A percentile compares a stretch with the other conserved stretches of the same genome.
phyloP scores from a whole-genome alignment of 2,113 vertebrate species.

The Phocoena sinus region DNA sequence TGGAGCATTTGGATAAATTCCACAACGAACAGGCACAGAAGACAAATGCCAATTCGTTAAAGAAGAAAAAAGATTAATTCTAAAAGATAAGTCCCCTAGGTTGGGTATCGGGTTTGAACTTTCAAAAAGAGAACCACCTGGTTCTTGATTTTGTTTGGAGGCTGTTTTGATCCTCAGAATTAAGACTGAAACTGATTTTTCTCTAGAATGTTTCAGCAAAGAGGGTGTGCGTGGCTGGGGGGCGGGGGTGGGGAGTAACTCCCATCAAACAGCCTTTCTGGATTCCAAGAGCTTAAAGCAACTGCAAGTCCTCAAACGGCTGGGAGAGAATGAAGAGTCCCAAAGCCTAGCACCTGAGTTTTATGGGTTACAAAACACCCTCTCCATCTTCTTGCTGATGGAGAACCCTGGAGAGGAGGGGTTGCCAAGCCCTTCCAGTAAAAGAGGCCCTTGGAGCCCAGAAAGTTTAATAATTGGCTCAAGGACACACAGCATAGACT shows the following conservation, averaged over 20 bases:
- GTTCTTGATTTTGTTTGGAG: constrained; percentile 11
- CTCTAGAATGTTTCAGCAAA: neutral
- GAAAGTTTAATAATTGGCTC: neutral
- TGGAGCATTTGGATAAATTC: neutral
- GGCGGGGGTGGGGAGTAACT: neutral
- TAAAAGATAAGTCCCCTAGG: neutral
- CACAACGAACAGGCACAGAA: neutral
- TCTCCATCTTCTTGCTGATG: neutral
- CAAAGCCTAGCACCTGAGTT: neutral
- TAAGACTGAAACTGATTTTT: constrained; percentile 1
- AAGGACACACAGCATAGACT: neutral
- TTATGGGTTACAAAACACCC: neutral
- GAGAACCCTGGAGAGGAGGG: neutral
- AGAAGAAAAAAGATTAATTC: neutral
- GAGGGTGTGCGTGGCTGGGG: neutral
- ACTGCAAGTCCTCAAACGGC: neutral
- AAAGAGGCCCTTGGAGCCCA: neutral
- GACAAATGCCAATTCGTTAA: constrained; percentile 16
- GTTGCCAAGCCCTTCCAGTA: neutral
- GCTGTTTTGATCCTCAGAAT: constrained; percentile 28
- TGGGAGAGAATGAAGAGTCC: neutral
- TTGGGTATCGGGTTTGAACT: neutral
- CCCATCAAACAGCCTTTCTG: neutral
- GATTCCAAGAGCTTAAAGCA: neutral
- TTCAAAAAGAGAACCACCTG: neutral